phyloP scores from a whole-genome alignment of 2,888 invertebrate genomes.

The Rotaria macrura region DNA sequence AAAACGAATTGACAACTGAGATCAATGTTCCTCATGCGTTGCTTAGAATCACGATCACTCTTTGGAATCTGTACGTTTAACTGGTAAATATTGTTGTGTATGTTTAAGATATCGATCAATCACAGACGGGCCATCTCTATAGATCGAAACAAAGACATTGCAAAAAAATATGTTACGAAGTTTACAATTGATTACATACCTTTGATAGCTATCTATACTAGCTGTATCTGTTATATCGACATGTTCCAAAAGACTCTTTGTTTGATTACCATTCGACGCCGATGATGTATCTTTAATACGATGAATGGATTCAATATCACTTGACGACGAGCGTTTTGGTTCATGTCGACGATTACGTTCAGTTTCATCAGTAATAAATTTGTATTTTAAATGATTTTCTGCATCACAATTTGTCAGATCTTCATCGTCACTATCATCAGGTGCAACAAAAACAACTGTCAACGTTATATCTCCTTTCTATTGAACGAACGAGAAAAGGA shows the following conservation, averaged over 20 bases:
- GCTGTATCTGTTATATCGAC: not conserved
- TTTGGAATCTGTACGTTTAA: conserved; percentile 16
- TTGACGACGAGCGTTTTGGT: not conserved
- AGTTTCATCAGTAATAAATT: not conserved
- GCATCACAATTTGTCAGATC: not conserved
- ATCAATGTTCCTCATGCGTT: not conserved
- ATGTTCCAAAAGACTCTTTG: not conserved
- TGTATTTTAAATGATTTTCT: conserved; percentile 1
- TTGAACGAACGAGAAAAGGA: not conserved
- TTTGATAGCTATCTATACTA: not conserved
- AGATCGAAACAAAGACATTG: not conserved
- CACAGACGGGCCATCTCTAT: not conserved
- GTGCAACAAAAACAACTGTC: conserved; percentile 15
- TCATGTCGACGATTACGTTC: not conserved
- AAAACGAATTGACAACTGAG: not conserved
- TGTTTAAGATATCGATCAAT: not conserved
- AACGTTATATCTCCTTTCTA: conserved; percentile 16
- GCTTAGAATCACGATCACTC: not conserved
- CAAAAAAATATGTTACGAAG: not conserved
- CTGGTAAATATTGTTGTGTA: conserved; percentile 4
- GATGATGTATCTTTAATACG: not conserved
- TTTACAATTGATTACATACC: not conserved
- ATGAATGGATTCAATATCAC: not conserved
- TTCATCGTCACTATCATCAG: conserved; percentile 11
- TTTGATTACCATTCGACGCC: not conserved